Evolutionary conservation across 2,797 vertebrate species (phyloP), one percentile per base, ranked within the genome.

Genomic region (Chaetodon trifasciatus): DNA sequence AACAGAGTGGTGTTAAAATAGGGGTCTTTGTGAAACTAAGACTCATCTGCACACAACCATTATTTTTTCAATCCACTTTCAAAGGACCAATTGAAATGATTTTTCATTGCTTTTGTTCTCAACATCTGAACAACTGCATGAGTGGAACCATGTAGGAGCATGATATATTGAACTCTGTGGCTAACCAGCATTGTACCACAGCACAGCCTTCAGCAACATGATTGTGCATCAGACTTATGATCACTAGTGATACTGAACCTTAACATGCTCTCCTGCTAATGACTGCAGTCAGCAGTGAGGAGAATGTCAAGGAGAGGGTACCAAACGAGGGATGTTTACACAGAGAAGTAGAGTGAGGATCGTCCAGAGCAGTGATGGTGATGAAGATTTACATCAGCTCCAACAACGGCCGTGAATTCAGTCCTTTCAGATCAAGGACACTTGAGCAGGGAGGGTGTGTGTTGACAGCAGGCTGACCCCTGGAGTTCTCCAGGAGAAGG

Each of bases 381-480:
- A 52, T 60, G 47, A 23, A 72, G 68, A 76, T 70, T 70, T 60
- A 57, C 49, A 61, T 42, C 50, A 71, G 46, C 60, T 58, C 47
- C 24, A 37, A 46, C 47, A 56, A 52, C 70, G 42, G 63, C 37
- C 7, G 7, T 3, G 13, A n/a, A 52, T 47, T 64, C n/a, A 53
- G 52, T 42, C 23, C 24, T 39, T 68, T 67, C n/a, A 76, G 49
- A 70, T 78, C 50, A 65, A 76, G 77, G 69, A 76, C 71, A 78
- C 24, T 35, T n/a, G 42, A 74, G 58, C 42, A 49, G 55, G n/a
- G 28, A 53, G 28, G 60, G 52, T 23, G 50, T 21, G 19, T 66
- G 55, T 53, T 71, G 46, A 62, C 70, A 39, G 53, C 55, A 77
- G 6, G 23, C 17, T 69, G 56, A 73, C 69, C 42, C 21, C 12